Percentiles rank a stretch among this genome's conserved stretches.
Evolutionary conservation across 2,888 invertebrate genomes (phyloP).

Genomic region (Ferrisia virgata): DNA sequence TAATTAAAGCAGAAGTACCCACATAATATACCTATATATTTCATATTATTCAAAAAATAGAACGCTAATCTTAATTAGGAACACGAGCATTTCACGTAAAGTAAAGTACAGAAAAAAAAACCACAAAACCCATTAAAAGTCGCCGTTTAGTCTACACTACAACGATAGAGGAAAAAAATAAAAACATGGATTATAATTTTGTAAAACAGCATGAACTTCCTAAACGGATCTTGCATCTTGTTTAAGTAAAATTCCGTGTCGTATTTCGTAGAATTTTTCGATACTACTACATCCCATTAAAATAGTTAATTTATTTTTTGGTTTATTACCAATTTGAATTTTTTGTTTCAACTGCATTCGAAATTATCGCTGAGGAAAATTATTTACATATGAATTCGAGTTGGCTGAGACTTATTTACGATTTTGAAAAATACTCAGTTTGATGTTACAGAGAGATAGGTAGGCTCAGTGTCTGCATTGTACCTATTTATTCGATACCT

Average conservation of each 20-base stretch:
- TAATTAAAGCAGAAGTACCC: too few relatives aligned
- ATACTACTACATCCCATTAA: conserved; percentile 19
- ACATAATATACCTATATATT: too few relatives aligned
- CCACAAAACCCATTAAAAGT: not conserved
- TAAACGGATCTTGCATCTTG: conserved; percentile 12
- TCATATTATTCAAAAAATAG: not conserved
- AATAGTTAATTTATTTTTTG: conserved; percentile 6
- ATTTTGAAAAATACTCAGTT: too few relatives aligned
- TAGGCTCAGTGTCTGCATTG: too few relatives aligned
- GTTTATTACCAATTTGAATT: not conserved
- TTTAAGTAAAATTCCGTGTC: conserved; percentile 25
- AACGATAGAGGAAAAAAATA: not conserved
- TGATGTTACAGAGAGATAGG: too few relatives aligned
- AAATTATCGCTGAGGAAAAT: too few relatives aligned
- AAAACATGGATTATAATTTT: conserved; percentile 26
- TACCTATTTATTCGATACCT: too few relatives aligned
- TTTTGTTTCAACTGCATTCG: too few relatives aligned
- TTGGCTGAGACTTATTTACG: too few relatives aligned
- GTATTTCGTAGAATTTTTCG: not conserved
- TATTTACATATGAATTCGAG: too few relatives aligned
- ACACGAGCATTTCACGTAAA: not conserved
- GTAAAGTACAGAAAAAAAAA: not conserved
- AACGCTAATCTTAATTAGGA: not conserved
- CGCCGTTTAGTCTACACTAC: not conserved
- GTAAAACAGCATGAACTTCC: conserved; percentile 18